phyloP scores from a whole-genome alignment of 2,888 invertebrate genomes.

The Machimus atricapillus region DNA sequence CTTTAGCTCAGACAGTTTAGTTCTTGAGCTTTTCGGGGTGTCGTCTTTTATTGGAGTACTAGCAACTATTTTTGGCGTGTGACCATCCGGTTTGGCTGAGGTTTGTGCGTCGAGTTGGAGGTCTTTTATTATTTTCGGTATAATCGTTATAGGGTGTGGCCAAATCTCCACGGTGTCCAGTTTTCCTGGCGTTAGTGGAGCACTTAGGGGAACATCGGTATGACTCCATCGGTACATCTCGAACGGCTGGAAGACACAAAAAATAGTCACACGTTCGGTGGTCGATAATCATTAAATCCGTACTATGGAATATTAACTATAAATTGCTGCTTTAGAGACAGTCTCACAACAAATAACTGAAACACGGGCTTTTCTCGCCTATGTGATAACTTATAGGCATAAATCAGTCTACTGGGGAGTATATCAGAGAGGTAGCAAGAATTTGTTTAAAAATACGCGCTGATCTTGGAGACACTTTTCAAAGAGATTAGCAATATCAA shows the following conservation, averaged over 20 bases:
- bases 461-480: background rate
- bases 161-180: constrained; percentile 72
- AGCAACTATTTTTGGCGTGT: background rate
- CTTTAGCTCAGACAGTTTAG: constrained; percentile 44
- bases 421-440: background rate
- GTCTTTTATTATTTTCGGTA: constrained; percentile 49
- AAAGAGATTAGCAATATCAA: background rate
- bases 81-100: background rate
- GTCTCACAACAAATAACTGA: background rate
- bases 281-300: background rate
- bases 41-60: background rate
- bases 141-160: constrained; percentile 68
- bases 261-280: background rate
- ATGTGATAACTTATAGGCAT: background rate
- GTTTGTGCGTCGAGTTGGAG: constrained; percentile 49
- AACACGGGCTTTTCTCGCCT: background rate
- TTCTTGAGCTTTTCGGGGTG: background rate
- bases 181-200: constrained; percentile 78
- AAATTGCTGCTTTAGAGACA: background rate
- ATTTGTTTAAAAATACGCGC: background rate
- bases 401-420: background rate
- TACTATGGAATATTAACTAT: background rate
- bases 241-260: constrained; percentile 72
- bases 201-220: constrained; percentile 73
- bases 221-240: constrained; percentile 92